Conservation (phyloP, 2,888 invertebrate species). For the Lycophotia porphyrea region DNA sequence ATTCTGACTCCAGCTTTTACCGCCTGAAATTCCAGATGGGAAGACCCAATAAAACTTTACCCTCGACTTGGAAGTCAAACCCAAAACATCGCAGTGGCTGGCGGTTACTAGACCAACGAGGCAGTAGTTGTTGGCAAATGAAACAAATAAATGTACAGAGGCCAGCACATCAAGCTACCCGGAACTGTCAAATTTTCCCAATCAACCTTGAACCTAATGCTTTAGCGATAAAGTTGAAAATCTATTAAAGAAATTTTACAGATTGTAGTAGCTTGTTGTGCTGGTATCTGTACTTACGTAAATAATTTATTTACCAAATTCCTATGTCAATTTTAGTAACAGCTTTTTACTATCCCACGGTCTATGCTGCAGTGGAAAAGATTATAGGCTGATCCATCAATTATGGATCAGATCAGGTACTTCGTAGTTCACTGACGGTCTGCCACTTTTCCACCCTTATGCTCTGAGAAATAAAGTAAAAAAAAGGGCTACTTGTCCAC, state of each 20-base stretch:
- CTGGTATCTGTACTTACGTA: too few relatives aligned
- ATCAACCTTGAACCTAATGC: too few relatives aligned
- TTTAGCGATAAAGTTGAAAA: too few relatives aligned
- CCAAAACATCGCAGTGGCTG: neutral
- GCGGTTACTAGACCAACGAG: neutral
- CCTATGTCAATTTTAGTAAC: neutral
- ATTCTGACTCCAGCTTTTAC: neutral
- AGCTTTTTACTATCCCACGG: conserved; percentile 10
- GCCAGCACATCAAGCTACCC: too few relatives aligned
- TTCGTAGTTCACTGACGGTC: too few relatives aligned
- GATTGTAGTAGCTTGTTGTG: too few relatives aligned
- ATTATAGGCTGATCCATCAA: neutral
- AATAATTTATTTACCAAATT: too few relatives aligned
- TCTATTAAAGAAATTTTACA: too few relatives aligned
- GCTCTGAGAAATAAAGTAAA: too few relatives aligned
- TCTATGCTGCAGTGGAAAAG: neutral
- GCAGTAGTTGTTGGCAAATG: neutral
- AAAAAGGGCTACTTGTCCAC: too few relatives aligned
- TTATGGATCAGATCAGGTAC: neutral
- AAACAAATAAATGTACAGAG: neutral
- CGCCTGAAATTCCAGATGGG: neutral
- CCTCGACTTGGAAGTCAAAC: neutral
- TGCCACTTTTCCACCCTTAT: too few relatives aligned
- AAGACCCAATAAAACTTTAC: neutral
- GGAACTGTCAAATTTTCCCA: too few relatives aligned